Percentiles rank a stretch among this genome's conserved stretches.
phyloP scores from a whole-genome alignment of 2,797 vertebrate species.

The Gymnocypris eckloni region DNA sequence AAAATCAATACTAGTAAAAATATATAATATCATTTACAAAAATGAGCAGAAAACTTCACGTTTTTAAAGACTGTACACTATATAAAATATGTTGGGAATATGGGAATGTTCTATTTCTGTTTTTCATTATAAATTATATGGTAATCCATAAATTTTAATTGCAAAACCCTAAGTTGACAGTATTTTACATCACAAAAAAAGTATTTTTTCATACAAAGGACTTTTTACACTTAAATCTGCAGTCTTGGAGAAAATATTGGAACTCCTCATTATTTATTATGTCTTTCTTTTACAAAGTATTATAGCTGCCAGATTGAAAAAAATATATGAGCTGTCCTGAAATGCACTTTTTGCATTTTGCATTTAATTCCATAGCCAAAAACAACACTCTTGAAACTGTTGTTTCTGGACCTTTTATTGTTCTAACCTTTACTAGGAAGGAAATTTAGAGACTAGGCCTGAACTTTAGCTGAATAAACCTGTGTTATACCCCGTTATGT shows the following conservation, averaged over 20 bases:
- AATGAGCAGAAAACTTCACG: neutral
- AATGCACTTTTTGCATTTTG: neutral
- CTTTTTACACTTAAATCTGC: neutral
- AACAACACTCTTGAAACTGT: neutral
- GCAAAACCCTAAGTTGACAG: neutral
- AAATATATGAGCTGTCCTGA: neutral
- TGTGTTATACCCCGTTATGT: neutral
- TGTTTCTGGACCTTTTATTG: neutral
- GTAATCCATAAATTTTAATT: neutral
- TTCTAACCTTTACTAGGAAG: neutral
- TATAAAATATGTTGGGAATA: neutral
- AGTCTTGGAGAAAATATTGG: neutral
- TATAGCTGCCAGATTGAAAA: neutral
- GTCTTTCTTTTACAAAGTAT: neutral
- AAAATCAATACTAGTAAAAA: neutral
- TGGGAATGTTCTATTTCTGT: neutral
- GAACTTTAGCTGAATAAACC: neutral
- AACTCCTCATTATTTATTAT: neutral
- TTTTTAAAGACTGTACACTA: neutral
- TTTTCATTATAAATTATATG: neutral
- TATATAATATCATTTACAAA: neutral
- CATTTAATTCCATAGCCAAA: neutral
- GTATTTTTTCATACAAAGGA: no score
- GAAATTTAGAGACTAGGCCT: neutral
- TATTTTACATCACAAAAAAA: neutral